Evolutionary conservation across 2,888 invertebrate genomes (phyloP).

Genomic region (Ptycholaimellus sp.): DNA sequence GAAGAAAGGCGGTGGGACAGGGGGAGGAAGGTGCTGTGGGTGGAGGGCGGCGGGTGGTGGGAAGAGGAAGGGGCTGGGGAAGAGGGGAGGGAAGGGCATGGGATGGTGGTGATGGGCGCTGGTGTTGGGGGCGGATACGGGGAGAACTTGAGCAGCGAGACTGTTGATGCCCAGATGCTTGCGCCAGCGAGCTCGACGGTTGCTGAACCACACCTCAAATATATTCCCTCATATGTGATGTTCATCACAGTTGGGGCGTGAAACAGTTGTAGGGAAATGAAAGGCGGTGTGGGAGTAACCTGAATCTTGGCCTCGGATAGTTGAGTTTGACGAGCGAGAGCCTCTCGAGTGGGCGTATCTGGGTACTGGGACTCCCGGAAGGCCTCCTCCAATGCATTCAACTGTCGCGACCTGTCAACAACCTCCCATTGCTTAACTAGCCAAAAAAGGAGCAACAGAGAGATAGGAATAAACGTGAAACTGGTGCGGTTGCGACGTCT

Average conservation of each 20-base stretch:
- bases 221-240: neutral
- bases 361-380: conserved; percentile 83
- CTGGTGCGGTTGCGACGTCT: conserved; percentile 71
- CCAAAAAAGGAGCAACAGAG: no score
- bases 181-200: conserved; percentile 66
- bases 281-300: no score
- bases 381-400: conserved; percentile 67
- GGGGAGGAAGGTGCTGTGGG: no score
- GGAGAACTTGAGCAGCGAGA: neutral
- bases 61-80: no score
- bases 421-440: no score
- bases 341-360: conserved; percentile 74
- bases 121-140: neutral
- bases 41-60: no score
- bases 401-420: no score
- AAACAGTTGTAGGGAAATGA: neutral
- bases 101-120: neutral
- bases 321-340: conserved; percentile 63
- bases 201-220: conserved; percentile 81
- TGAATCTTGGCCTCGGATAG: conserved; percentile 79
- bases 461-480: no score
- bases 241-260: neutral
- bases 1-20: no score
- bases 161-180: conserved; percentile 44
- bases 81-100: no score